Conservation (phyloP, 2,113 vertebrate genomes). For the Triplophysa siluroides region DNA sequence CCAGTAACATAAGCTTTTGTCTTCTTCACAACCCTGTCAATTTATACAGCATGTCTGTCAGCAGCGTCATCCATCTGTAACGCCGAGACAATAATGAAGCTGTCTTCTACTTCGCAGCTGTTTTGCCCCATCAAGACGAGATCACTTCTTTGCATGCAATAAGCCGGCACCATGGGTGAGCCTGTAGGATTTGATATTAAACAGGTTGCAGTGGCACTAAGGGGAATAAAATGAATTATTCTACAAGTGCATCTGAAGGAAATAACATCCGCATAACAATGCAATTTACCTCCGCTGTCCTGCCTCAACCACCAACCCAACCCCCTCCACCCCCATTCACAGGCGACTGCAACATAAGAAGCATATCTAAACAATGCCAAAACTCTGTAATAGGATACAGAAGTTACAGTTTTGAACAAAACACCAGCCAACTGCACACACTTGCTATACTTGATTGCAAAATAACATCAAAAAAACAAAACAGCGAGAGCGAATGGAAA, state of each 20-base stretch:
- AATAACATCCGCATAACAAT: slow-evolving; percentile 59
- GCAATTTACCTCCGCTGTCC: slow-evolving; percentile 41
- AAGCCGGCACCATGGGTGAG: slow-evolving; percentile 20
- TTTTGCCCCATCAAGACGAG: slow-evolving; percentile 62
- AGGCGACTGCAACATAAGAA: not conserved
- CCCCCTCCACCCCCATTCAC: too few species aligned
- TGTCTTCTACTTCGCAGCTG: slow-evolving; percentile 67
- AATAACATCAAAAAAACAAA: not conserved
- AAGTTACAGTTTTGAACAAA: not conserved
- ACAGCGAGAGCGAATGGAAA: too few species aligned
- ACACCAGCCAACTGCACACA: not conserved
- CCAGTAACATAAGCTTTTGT: slow-evolving; percentile 65
- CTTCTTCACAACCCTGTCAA: slow-evolving; percentile 65
- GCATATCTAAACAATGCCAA: not conserved
- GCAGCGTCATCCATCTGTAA: slow-evolving; percentile 69
- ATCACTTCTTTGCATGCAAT: slow-evolving; percentile 64
- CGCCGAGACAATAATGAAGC: slow-evolving; percentile 64
- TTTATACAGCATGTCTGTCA: slow-evolving; percentile 70
- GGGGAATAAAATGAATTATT: slow-evolving; percentile 61
- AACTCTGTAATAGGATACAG: not conserved
- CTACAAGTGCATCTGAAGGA: slow-evolving; percentile 35
- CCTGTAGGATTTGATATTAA: slow-evolving; percentile 58
- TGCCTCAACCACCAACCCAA: too few species aligned
- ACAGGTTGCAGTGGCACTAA: slow-evolving; percentile 55
- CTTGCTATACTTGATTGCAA: slow-evolving; percentile 20